phyloP scores from a whole-genome alignment of 2,797 vertebrate species.

The Somateria mollissima region DNA sequence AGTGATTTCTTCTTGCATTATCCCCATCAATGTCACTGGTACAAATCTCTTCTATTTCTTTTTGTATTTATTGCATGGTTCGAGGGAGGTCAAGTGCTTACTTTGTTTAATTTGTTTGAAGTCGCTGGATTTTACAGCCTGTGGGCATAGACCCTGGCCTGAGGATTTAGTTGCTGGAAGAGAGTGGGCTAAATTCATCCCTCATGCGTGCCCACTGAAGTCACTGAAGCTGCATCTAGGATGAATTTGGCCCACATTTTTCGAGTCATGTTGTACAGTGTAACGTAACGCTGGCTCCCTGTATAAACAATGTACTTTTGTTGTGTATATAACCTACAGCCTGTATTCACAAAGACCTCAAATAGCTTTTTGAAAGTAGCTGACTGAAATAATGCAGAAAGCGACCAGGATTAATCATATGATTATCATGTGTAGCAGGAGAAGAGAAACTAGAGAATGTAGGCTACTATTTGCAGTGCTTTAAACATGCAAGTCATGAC shows the following conservation, averaged over 20 bases:
- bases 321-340: slow-evolving; percentile 73
- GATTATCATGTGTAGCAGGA: slow-evolving; percentile 77
- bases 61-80: slow-evolving; percentile 69
- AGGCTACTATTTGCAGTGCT: slow-evolving; percentile 64
- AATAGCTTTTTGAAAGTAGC: slow-evolving; percentile 79
- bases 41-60: slow-evolving; percentile 79
- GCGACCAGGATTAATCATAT: slow-evolving; percentile 80
- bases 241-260: slow-evolving; percentile 53
- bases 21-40: slow-evolving; percentile 99
- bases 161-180: slow-evolving; percentile 42
- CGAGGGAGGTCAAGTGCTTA: slow-evolving; percentile 61
- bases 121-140: slow-evolving; percentile 4
- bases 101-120: slow-evolving; percentile 63
- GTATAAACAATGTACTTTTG: slow-evolving; percentile 56
- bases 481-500: slow-evolving; percentile 61
- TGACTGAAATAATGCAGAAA: slow-evolving; percentile 81
- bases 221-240: background rate
- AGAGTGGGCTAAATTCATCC: slow-evolving; percentile 54
- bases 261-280: slow-evolving; percentile 25
- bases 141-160: slow-evolving; percentile 17
- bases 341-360: slow-evolving; percentile 64
- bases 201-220: background rate
- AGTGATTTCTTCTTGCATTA: slow-evolving; percentile 94
- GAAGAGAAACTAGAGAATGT: slow-evolving; percentile 67
- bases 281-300: slow-evolving; percentile 47